These are phyloP conservation scores for Eupithecia dodoneata DNA, from an alignment of 2,888 invertebrate species.

Conservation along the genomic window DNA sequence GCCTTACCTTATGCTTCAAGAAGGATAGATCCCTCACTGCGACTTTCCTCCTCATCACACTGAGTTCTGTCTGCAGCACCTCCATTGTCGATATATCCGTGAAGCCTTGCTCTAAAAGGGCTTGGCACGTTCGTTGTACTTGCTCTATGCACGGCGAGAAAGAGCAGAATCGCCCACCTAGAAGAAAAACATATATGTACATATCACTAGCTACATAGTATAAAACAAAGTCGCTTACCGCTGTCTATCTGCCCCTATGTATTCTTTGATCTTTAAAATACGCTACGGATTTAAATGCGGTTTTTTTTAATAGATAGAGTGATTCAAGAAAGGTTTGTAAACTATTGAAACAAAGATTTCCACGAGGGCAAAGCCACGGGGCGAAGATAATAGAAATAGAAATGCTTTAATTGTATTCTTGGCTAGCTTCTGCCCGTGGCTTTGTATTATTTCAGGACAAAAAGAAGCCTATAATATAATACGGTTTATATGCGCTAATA, in stretches of 20 bases:
- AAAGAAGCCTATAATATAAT: not conserved
- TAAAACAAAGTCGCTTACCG: too few species aligned
- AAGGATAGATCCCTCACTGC: conserved; percentile 88
- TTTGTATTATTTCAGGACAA: not conserved
- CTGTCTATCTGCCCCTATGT: too few species aligned
- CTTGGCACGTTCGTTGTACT: conserved; percentile 94
- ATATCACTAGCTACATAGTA: too few species aligned
- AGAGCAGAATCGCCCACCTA: conserved; percentile 97
- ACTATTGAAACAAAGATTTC: too few species aligned
- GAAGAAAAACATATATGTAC: not conserved
- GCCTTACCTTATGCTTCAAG: conserved; percentile 85
- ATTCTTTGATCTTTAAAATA: too few species aligned
- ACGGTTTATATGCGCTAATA: not conserved
- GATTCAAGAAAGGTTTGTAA: too few species aligned
- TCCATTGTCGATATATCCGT: conserved; percentile 94
- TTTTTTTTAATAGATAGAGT: too few species aligned
- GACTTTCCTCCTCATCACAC: conserved; percentile 87
- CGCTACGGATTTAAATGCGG: too few species aligned
- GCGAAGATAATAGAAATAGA: not conserved
- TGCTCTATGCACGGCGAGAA: conserved; percentile 99
- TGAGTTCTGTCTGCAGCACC: conserved; percentile 91
- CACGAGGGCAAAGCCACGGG: too few species aligned
- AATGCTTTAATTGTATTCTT: not conserved
- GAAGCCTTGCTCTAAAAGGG: conserved; percentile 90
- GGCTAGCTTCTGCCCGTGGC: not conserved